phyloP scores from a whole-genome alignment of 2,888 invertebrate genomes.

The Leucophenga maculata region DNA sequence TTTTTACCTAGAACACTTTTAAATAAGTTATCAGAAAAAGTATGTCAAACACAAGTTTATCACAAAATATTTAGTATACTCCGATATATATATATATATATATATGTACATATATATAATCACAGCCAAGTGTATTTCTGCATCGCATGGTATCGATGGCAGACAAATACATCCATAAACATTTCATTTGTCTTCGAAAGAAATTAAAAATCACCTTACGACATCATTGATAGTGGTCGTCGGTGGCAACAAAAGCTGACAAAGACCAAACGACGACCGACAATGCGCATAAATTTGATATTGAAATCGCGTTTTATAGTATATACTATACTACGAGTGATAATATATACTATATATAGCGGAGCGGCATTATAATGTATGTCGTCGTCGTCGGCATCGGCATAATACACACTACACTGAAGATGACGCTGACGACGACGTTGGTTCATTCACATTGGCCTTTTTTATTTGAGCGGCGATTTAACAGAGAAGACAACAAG shows the following conservation, averaged over 20 bases:
- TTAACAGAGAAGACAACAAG: too few species aligned
- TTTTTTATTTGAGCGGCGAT: constrained; percentile 34
- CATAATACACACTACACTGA: too few species aligned
- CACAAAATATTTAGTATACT: too few species aligned
- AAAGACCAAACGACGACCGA: neutral
- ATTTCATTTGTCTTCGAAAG: neutral
- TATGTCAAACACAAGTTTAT: too few species aligned
- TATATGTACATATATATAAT: too few species aligned
- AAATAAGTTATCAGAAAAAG: too few species aligned
- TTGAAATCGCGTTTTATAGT: constrained; percentile 48
- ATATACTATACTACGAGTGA: neutral
- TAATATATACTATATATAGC: too few species aligned
- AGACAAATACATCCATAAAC: neutral
- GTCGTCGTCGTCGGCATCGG: too few species aligned
- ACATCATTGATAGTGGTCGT: constrained; percentile 25
- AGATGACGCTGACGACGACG: neutral
- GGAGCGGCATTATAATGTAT: too few species aligned
- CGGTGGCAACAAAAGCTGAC: neutral
- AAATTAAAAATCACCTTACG: constrained; percentile 39
- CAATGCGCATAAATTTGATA: constrained; percentile 50
- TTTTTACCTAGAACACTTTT: too few species aligned
- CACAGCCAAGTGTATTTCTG: too few species aligned
- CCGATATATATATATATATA: too few species aligned
- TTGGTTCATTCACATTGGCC: constrained; percentile 43
- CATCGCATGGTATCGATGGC: neutral